A percentile compares a stretch with the other conserved stretches of the same genome.
Evolutionary conservation across 2,888 invertebrate species (phyloP).

Genomic region (Geotrupes spiniger): DNA sequence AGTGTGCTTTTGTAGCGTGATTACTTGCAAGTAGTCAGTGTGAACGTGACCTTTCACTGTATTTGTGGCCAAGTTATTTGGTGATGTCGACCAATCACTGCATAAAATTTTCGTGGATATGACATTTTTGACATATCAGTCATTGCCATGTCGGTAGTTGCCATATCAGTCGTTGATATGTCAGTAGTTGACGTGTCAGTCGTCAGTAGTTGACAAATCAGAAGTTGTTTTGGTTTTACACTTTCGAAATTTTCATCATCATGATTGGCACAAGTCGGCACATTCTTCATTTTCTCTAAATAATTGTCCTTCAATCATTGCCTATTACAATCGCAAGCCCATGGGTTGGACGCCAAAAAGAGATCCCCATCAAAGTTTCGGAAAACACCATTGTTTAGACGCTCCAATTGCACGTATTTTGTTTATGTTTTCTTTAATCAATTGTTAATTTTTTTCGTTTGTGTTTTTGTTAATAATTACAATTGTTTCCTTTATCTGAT

Average conservation of each 20-base stretch:
- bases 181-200: not conserved
- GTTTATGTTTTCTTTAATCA: too few relatives aligned
- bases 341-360: slow-evolving; percentile 50
- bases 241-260: slow-evolving; percentile 6
- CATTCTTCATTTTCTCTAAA: slow-evolving; percentile 23
- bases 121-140: not conserved
- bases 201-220: slow-evolving; percentile 9
- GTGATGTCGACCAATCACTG: slow-evolving; percentile 10
- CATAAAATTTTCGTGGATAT: not conserved
- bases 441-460: too few relatives aligned
- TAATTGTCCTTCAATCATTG: slow-evolving; percentile 51
- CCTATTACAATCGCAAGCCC: slow-evolving; percentile 55
- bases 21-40: slow-evolving; percentile 3
- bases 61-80: not conserved
- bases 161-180: too few relatives aligned
- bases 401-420: too few relatives aligned
- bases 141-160: too few relatives aligned
- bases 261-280: slow-evolving; percentile 10
- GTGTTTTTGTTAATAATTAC: too few relatives aligned
- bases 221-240: slow-evolving; percentile 8
- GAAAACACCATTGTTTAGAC: slow-evolving; percentile 45
- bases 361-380: too few relatives aligned
- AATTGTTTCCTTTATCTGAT: too few relatives aligned
- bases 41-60: slow-evolving; percentile 6
- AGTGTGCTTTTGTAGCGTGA: too few relatives aligned